Evolutionary conservation across 2,113 vertebrate genomes (phyloP), one percentile per base, ranked within the genome.

Genomic region (Heloderma charlesbogerti): DNA sequence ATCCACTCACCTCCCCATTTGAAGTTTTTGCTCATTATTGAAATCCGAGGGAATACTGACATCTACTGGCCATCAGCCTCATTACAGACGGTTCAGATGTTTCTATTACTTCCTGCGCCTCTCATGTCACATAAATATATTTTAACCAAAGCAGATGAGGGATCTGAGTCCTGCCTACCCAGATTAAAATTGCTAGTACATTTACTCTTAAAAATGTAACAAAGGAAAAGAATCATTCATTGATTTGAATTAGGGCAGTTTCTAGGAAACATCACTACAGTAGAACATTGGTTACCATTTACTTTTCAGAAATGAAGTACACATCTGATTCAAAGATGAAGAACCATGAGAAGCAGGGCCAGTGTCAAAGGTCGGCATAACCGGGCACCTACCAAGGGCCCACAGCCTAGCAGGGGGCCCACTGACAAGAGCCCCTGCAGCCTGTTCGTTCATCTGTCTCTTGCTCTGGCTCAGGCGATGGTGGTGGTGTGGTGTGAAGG

Each of bases 21-120:
- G 4, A 72, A 81, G n/a, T 31, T 10, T 12, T 18, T 0, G 1
- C 15, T 2, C 9, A 1, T 16, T 0, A 2, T 2, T 81, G 40
- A 57, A 84, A 29, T 81, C 3, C 86, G 72, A 37, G 82, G 71
- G 40, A 67, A 88, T 79, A 86, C 90, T 95, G 95, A 90, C 96
- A 93, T 86, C 96, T 95, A 5, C 80, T 67, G 96, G 88, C 15
- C 6, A 2, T 25, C 31, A 66, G 3, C 1, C 27, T 48, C 69
- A 69, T 91, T 88, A 88, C 91, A 94, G 6, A 29, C 69, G 66
- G 31, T 63, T 66, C 48, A 57, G 81, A 20, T 60, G 9, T 25
- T 83, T 74, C 43, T 34, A 31, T 51, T 67, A 4, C 15, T 51
- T 67, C 13, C 27, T 22, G 51, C 29, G 31, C 6, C 51, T 48